These are phyloP conservation scores for Masnerella sp. DNA, from an alignment of 2,888 invertebrate species.

Conservation along the genomic window DNA sequence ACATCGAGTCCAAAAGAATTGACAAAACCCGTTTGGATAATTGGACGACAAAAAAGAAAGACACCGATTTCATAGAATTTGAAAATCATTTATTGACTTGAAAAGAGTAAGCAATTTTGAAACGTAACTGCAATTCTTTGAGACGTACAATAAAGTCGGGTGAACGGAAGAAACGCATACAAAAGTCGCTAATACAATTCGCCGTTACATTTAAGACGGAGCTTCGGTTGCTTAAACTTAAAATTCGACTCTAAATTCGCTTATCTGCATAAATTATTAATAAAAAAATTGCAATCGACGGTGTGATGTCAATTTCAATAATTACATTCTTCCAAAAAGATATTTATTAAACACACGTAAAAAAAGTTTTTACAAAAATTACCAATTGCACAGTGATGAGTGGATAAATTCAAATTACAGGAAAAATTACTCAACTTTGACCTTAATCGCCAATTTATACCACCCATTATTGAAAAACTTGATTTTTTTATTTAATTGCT, in stretches of 20 bases:
- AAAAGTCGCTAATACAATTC: slow-evolving; percentile 44
- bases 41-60: slow-evolving; percentile 53
- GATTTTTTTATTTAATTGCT: too few relatives aligned
- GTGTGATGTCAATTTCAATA: too few relatives aligned
- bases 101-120: slow-evolving; percentile 41
- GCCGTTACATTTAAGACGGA: slow-evolving; percentile 38
- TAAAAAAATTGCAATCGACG: too few relatives aligned
- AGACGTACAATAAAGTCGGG: slow-evolving; percentile 46
- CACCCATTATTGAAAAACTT: too few relatives aligned
- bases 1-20: slow-evolving; percentile 63
- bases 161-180: slow-evolving; percentile 43
- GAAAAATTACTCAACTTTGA: too few relatives aligned
- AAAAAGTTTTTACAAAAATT: too few relatives aligned
- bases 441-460: too few relatives aligned
- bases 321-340: too few relatives aligned
- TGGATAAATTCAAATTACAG: too few relatives aligned
- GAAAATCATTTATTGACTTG: slow-evolving; percentile 47
- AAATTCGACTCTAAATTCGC: slow-evolving; percentile 13
- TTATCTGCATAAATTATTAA: too few relatives aligned
- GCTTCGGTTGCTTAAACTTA: slow-evolving; percentile 30
- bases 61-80: slow-evolving; percentile 46
- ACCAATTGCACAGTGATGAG: too few relatives aligned
- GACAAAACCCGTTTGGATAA: slow-evolving; percentile 50
- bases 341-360: too few relatives aligned
- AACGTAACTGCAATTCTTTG: slow-evolving; percentile 55